Percentiles rank a stretch among this genome's conserved stretches.
Evolutionary conservation across 2,113 vertebrate genomes (phyloP).

Genomic region (Oryzias woworae): DNA sequence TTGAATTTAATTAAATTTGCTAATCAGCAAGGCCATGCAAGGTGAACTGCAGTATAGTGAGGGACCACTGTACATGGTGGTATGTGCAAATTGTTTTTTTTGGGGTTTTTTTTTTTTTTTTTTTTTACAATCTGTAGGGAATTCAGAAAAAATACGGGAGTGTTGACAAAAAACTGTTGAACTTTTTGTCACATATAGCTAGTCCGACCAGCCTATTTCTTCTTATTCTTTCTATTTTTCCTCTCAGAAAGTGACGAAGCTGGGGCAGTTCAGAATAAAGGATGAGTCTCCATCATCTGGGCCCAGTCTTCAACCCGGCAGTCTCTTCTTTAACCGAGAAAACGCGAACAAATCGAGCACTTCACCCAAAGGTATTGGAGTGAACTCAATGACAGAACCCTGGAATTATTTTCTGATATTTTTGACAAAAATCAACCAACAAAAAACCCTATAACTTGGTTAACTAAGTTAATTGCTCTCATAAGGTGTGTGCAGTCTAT

Average conservation of each 20-base stretch:
- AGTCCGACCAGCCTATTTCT: constrained; percentile 1
- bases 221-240: background rate
- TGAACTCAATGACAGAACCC: background rate
- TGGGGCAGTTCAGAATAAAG: constrained; percentile 88
- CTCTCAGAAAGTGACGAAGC: constrained; percentile 85
- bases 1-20: too few species aligned
- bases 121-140: too few species aligned
- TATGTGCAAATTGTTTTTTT: too few species aligned
- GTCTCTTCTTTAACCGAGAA: constrained; percentile 85
- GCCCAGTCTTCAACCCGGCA: constrained; percentile 80
- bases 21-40: too few species aligned
- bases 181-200: too few species aligned
- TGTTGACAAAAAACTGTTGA: too few species aligned
- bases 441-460: background rate
- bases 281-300: constrained; percentile 78
- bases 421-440: background rate
- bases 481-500: too few species aligned
- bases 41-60: too few species aligned
- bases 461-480: background rate
- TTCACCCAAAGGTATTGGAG: constrained; percentile 70
- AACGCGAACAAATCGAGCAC: constrained; percentile 68
- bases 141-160: too few species aligned
- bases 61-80: too few species aligned
- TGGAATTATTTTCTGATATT: background rate
- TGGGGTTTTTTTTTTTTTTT: too few species aligned